Conservation (phyloP, 2,888 invertebrate species). For the Sisyra nigra region DNA sequence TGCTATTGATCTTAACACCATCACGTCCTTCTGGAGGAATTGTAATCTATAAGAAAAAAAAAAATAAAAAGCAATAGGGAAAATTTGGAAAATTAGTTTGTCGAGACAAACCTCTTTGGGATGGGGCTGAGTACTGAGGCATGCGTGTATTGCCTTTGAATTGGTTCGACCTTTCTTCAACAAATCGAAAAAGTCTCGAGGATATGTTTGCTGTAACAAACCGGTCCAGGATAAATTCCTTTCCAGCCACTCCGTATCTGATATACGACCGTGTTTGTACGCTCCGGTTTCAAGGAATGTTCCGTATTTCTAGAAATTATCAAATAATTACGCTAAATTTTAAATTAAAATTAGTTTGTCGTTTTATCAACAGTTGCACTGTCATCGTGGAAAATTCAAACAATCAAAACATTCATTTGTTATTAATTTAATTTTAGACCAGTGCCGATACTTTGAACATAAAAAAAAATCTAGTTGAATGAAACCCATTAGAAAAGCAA, state of each 20-base stretch:
- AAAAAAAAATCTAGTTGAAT: too few relatives aligned
- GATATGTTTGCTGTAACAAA: slow-evolving; percentile 58
- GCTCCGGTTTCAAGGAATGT: slow-evolving; percentile 55
- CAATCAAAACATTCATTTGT: too few relatives aligned
- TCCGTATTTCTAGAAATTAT: slow-evolving; percentile 40
- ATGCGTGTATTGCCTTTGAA: slow-evolving; percentile 56
- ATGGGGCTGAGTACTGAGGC: slow-evolving; percentile 58
- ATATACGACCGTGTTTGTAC: slow-evolving; percentile 37
- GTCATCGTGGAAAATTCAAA: too few relatives aligned
- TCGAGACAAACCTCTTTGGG: slow-evolving; percentile 48
- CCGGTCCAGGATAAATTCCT: slow-evolving; percentile 57
- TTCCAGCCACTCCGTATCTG: slow-evolving; percentile 57
- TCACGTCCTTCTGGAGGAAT: slow-evolving; percentile 25
- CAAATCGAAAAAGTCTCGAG: slow-evolving; percentile 54
- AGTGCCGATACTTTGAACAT: too few relatives aligned
- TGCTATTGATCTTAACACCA: slow-evolving; percentile 28
- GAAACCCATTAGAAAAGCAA: too few relatives aligned
- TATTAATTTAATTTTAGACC: too few relatives aligned
- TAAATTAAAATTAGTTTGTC: slow-evolving; percentile 10
- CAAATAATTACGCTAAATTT: slow-evolving; percentile 16
- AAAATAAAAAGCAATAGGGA: background rate
- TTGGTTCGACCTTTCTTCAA: slow-evolving; percentile 38
- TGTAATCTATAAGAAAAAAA: slow-evolving; percentile 7
- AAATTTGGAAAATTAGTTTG: background rate
- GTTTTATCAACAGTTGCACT: too few relatives aligned